These are phyloP conservation scores for Dryobates pubescens DNA, from an alignment of 2,797 vertebrate genomes.

Conservation along the genomic window DNA sequence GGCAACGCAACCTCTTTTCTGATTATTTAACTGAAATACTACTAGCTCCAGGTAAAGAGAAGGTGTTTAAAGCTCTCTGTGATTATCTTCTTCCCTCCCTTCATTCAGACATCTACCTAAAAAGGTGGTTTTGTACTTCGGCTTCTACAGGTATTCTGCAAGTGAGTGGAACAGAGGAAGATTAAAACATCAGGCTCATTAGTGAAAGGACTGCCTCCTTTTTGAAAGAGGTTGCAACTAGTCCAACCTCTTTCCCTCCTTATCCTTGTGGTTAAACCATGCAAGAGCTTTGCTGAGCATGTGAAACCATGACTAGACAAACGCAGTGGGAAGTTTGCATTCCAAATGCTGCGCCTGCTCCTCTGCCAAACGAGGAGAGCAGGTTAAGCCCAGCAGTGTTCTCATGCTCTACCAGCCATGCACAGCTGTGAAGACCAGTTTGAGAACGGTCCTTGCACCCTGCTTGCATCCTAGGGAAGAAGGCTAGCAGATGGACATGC, in stretches of 20 bases:
- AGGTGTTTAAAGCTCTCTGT: neutral
- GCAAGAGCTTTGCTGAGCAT: slow-evolving; percentile 56
- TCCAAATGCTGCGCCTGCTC: neutral
- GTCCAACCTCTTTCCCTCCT: slow-evolving; percentile 46
- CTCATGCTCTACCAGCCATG: neutral
- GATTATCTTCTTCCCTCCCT: neutral
- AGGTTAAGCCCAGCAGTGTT: slow-evolving; percentile 11
- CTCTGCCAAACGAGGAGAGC: slow-evolving; percentile 48
- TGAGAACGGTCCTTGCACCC: rapidly evolving
- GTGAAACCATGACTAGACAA: slow-evolving; percentile 69
- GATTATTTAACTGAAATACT: neutral
- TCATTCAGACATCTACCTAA: neutral
- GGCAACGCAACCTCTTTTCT: neutral
- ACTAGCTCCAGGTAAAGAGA: neutral
- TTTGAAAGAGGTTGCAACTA: neutral
- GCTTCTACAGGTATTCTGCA: neutral
- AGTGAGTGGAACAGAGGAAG: slow-evolving; percentile 1
- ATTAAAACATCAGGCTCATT: neutral
- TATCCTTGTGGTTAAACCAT: slow-evolving; percentile 44
- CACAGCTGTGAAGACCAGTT: neutral
- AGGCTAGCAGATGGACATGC: rapidly evolving
- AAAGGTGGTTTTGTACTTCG: neutral
- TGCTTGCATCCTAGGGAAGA: neutral
- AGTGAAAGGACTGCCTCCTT: neutral
- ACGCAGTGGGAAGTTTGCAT: slow-evolving; percentile 38